Conservation (phyloP, 2,888 invertebrate genomes). For the Poecilus cupreus region DNA sequence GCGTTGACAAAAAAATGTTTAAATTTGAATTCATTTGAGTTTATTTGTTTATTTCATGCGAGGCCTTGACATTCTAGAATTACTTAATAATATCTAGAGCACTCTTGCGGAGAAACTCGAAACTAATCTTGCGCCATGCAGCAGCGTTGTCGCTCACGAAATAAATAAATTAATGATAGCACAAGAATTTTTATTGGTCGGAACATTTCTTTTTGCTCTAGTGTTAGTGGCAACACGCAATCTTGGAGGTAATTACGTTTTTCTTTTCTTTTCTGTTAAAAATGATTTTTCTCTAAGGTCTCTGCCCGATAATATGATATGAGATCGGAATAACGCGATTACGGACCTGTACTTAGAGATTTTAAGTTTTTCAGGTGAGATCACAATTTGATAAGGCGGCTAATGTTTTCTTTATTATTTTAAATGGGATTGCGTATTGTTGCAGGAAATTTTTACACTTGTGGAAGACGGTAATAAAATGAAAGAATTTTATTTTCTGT, state of each 20-base stretch:
- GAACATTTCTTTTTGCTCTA: constrained; percentile 28
- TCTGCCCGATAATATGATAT: constrained; percentile 12
- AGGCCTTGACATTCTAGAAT: constrained; percentile 25
- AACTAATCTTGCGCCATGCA: constrained; percentile 31
- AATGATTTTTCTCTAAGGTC: background rate
- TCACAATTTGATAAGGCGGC: background rate
- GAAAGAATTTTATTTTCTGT: background rate
- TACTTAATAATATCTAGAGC: constrained; percentile 22
- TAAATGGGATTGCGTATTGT: background rate
- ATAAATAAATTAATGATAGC: constrained; percentile 52
- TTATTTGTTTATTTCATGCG: constrained; percentile 42
- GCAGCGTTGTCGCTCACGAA: constrained; percentile 33
- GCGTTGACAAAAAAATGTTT: constrained; percentile 32
- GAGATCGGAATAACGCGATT: background rate
- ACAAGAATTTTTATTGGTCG: constrained; percentile 53
- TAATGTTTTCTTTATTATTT: constrained; percentile 19
- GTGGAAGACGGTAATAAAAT: background rate
- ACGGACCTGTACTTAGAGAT: background rate
- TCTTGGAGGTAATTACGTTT: constrained; percentile 6
- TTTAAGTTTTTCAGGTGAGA: background rate
- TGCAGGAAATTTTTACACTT: background rate
- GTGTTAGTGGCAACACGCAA: constrained; percentile 28
- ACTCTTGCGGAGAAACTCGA: background rate
- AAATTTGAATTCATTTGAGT: constrained; percentile 33
- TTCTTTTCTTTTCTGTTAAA: constrained; percentile 19